Conservation (phyloP, 2,888 invertebrate species). For the Drepanosiphum platanoidis region DNA sequence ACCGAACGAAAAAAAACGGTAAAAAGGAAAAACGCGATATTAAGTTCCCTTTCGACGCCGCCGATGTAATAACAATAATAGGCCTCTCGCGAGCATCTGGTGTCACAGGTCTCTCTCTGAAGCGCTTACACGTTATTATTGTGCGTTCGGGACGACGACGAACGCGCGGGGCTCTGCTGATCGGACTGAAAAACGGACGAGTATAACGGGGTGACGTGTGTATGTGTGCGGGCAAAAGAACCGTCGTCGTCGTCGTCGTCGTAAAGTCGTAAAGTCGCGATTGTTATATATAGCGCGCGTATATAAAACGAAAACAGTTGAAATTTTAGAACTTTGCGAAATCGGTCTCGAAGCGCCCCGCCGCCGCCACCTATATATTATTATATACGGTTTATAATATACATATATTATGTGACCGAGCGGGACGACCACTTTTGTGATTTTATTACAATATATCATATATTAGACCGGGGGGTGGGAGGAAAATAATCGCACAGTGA, state of each 20-base stretch:
- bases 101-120: too few relatives aligned
- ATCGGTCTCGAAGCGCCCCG: conserved; percentile 3
- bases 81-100: too few relatives aligned
- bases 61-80: too few relatives aligned
- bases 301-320: not conserved
- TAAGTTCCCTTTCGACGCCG: too few relatives aligned
- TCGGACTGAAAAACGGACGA: too few relatives aligned
- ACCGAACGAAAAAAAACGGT: too few relatives aligned
- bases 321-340: conserved; percentile 30
- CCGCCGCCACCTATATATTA: not conserved
- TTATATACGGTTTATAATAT: not conserved
- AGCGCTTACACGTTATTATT: too few relatives aligned
- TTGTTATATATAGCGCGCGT: not conserved
- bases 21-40: too few relatives aligned
- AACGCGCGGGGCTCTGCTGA: not conserved
- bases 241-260: not conserved
- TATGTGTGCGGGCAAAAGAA: too few relatives aligned
- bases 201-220: too few relatives aligned
- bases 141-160: too few relatives aligned
- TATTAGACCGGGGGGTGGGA: not conserved
- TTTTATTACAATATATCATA: conserved; percentile 28
- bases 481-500: not conserved
- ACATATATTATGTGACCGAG: conserved; percentile 15
- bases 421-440: not conserved
- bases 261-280: conserved; percentile 29